Evolutionary conservation across 2,113 vertebrate genomes (phyloP), one percentile per base, ranked within the genome.

Genomic region (Ranitomeya variabilis): DNA sequence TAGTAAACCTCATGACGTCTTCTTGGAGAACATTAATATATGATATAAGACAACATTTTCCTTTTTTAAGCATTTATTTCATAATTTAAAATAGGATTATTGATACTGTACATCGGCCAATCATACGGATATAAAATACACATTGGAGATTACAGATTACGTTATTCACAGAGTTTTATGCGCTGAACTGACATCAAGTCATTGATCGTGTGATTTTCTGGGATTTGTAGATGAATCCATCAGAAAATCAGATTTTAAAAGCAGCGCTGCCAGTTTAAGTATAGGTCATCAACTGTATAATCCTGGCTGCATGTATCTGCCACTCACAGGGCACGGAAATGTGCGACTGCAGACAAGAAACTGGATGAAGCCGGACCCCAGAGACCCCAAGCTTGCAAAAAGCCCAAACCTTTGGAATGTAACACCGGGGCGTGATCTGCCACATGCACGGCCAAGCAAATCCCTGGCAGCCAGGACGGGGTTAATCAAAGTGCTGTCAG

Each of bases 41-140:
- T 10, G 19, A 10, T 74, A 74, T 37, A 6, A 12, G 71, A 37
- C 37, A 19, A 1, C 2, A 69, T 74, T 11, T 23, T 57, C 1
- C 37, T 57, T 79, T 79, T 80, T 80, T 16, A 55, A 59, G n/a
- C 13, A 59, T 80, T 80, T 80, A 80, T 80, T 80, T 57, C 54
- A 80, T 80, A 55, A 80, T 80, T 80, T 80, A 80, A 80, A 80
- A 80, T 80, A 57, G n/a, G 52, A 54, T 55, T 55, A 57, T 80
- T 57, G 12, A 19, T 26, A 57, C 52, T 80, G 77, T 80, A 80
- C n/a, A 54, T 54, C 19, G 52, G 77, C 77, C 18, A 54, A 80
- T 74, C 71, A 18, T 74, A 37, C 31, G 71, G 37, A 45, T 45
- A 74, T 54, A 80, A 57, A 57, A 80, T 59, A 51, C 77, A 80